Percentiles rank a stretch among this genome's conserved stretches.
phyloP scores from a whole-genome alignment of 2,888 invertebrate genomes.

The Phalangium opilio region DNA sequence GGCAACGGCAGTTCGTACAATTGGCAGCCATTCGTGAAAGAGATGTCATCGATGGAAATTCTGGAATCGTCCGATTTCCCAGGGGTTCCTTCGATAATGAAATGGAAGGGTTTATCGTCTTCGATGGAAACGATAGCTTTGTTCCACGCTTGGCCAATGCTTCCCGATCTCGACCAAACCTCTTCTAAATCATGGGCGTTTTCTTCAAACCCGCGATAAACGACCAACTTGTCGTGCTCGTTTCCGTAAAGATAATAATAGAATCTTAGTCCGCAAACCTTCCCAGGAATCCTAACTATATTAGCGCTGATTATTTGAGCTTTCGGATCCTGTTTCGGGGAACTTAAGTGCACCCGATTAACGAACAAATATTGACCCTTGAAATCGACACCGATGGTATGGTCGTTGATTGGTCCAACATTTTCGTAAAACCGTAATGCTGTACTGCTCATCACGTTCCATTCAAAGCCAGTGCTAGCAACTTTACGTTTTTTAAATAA shows the following conservation, averaged over 20 bases:
- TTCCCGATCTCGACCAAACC: slow-evolving; percentile 6
- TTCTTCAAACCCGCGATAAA: slow-evolving; percentile 11
- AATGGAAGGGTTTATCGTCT: slow-evolving; percentile 9
- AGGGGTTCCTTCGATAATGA: slow-evolving; percentile 13
- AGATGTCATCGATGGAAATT: slow-evolving; percentile 18
- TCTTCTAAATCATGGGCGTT: slow-evolving; percentile 10
- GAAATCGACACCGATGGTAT: slow-evolving; percentile 11
- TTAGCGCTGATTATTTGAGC: slow-evolving; percentile 13
- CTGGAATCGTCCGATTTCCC: slow-evolving; percentile 2
- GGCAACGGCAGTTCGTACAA: slow-evolving; percentile 7
- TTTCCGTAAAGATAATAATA: slow-evolving; percentile 14
- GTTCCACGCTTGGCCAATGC: slow-evolving; percentile 13
- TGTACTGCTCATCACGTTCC: background rate
- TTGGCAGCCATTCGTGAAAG: slow-evolving; percentile 11
- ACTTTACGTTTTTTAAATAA: too few relatives aligned
- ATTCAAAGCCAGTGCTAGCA: background rate
- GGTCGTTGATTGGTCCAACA: slow-evolving; percentile 13
- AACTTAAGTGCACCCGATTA: background rate
- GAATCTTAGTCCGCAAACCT: slow-evolving; percentile 10
- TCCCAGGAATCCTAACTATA: background rate
- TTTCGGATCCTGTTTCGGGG: background rate
- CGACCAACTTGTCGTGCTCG: slow-evolving; percentile 4
- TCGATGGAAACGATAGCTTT: slow-evolving; percentile 5
- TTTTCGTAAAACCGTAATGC: slow-evolving; percentile 1
- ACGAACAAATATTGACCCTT: slow-evolving; percentile 8